Evolutionary conservation across 2,113 vertebrate species (phyloP).

Genomic region (Apistogramma diplotaenia): DNA sequence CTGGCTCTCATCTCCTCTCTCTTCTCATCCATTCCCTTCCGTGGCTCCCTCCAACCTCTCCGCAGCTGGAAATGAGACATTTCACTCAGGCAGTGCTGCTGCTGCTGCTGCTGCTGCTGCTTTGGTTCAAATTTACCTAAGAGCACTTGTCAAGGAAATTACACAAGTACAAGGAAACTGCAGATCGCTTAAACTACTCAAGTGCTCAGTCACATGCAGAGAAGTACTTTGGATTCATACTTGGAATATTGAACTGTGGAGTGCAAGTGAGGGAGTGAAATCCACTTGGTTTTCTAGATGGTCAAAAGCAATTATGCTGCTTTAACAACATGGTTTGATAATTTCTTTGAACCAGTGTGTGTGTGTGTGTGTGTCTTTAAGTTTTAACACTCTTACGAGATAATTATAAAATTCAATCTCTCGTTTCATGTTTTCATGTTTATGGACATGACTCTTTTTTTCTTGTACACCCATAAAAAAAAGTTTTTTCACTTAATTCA

Average conservation of each 20-base stretch:
- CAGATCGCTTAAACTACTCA: conserved; percentile 1
- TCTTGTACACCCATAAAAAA: accelerated
- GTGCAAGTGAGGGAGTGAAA: neutral
- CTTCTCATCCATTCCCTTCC: neutral
- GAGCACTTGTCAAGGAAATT: conserved; percentile 41
- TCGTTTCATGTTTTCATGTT: neutral
- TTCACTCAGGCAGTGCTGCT: neutral
- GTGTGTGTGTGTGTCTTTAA: neutral
- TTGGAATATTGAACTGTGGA: neutral
- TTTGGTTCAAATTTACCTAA: conserved; percentile 30
- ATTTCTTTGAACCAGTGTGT: accelerated
- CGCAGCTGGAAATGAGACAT: conserved; percentile 45
- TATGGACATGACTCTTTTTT: neutral
- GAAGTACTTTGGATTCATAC: neutral
- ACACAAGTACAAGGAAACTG: conserved; percentile 21
- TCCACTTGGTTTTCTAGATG: neutral
- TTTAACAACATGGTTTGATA: neutral
- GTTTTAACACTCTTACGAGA: neutral
- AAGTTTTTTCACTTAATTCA: neutral
- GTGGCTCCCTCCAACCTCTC: neutral
- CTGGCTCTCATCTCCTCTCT: conserved; percentile 18
- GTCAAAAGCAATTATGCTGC: neutral
- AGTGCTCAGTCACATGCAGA: neutral
- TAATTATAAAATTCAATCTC: neutral
- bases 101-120: neutral